phyloP scores from a whole-genome alignment of 2,888 invertebrate genomes.

The Acanthosepion pharaonis region DNA sequence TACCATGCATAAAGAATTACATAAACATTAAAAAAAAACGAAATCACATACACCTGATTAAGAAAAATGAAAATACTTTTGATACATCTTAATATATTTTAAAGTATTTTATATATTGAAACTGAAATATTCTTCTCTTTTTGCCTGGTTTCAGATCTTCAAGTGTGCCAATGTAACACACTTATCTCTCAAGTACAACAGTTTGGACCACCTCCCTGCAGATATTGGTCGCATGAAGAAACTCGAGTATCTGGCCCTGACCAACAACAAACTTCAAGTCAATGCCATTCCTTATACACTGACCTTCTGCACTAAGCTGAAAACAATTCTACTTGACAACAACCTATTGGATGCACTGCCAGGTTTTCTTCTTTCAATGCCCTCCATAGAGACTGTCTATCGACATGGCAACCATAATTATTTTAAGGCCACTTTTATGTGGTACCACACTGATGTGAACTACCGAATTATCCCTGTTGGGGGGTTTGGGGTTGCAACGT shows the following conservation, averaged over 20 bases:
- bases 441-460: conserved; percentile 76
- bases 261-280: conserved; percentile 76
- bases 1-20: no score
- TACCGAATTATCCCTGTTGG: conserved; percentile 73
- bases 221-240: conserved; percentile 75
- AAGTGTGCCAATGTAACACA: conserved; percentile 73
- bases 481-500: conserved; percentile 56
- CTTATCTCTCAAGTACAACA: conserved; percentile 76
- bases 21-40: no score
- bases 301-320: conserved; percentile 74
- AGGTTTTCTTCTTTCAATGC: conserved; percentile 75
- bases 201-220: conserved; percentile 74
- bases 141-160: conserved; percentile 72
- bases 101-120: no score
- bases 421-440: conserved; percentile 77
- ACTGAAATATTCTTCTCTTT: background rate
- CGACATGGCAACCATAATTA: conserved; percentile 77
- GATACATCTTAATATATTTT: no score
- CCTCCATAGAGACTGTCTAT: conserved; percentile 75
- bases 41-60: no score
- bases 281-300: conserved; percentile 76
- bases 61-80: no score
- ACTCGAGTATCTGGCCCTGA: conserved; percentile 74
- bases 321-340: conserved; percentile 75
- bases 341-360: conserved; percentile 76